Conservation (phyloP, 1,140 invertebrate genomes). For the Sitobion miscanthi region DNA sequence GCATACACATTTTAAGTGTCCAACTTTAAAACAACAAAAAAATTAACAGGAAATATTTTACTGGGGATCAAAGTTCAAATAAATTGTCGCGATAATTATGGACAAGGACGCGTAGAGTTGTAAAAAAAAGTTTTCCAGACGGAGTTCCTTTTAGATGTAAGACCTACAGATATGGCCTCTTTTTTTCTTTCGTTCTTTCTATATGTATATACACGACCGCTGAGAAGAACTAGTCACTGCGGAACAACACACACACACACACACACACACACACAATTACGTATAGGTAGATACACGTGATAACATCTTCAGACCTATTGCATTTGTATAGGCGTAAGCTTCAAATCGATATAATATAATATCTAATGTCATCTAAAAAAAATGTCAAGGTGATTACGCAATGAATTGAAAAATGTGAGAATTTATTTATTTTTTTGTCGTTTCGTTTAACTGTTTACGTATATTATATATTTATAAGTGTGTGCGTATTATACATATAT, state of each 20-base stretch:
- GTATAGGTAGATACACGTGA: not conserved
- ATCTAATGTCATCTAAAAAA: conserved; percentile 43
- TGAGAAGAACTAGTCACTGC: not conserved
- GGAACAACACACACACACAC: not conserved
- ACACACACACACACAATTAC: not conserved
- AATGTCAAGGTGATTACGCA: conserved; percentile 39
- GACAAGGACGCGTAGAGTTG: not conserved
- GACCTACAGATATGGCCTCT: not conserved
- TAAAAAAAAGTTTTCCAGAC: conserved; percentile 41
- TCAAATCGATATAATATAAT: conserved; percentile 26
- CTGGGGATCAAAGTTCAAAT: not conserved
- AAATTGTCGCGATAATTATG: not conserved
- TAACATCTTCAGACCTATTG: conserved; percentile 27
- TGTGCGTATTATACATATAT: too few species aligned
- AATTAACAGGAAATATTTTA: conserved; percentile 10
- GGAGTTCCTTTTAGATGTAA: not conserved
- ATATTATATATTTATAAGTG: not conserved
- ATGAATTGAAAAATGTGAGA: conserved; percentile 29
- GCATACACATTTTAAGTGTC: not conserved
- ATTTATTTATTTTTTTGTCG: not conserved
- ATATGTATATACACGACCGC: not conserved
- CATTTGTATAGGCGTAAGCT: not conserved
- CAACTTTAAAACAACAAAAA: not conserved
- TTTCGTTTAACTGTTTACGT: not conserved
- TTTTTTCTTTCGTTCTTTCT: not conserved